Evolutionary conservation across 2,797 vertebrate species (phyloP).

Genomic region (Scyliorhinus canicula): DNA sequence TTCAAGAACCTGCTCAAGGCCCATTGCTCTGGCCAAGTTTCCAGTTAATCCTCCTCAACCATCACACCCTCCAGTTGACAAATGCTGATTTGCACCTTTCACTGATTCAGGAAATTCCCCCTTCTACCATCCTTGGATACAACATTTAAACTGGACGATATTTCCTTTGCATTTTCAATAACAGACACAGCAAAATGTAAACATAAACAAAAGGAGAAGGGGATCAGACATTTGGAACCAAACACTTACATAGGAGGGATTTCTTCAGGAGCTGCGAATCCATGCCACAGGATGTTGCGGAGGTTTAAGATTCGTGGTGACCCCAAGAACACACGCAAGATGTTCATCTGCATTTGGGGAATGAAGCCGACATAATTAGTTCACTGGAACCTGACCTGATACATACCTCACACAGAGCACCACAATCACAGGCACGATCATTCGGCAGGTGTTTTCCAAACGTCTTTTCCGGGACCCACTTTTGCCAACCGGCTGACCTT

Average conservation of each 20-base stretch:
- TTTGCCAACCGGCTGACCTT: no score
- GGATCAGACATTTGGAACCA: background rate
- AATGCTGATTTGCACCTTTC: background rate
- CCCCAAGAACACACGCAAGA: constrained; percentile 60
- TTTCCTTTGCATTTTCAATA: background rate
- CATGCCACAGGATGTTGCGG: constrained; percentile 68
- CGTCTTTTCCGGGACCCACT: no score
- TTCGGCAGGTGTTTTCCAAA: no score
- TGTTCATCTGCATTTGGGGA: constrained; percentile 32
- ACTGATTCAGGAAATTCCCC: background rate
- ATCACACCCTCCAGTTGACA: background rate
- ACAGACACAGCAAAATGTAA: no score
- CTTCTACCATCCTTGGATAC: background rate
- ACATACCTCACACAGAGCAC: background rate
- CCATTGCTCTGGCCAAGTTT: background rate
- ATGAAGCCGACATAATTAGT: background rate
- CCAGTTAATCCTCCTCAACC: background rate
- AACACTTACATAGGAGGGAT: constrained; percentile 59
- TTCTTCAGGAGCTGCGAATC: constrained; percentile 61
- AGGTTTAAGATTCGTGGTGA: constrained; percentile 63
- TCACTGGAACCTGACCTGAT: background rate
- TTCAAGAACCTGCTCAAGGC: background rate
- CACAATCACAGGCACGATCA: background rate
- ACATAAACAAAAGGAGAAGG: background rate
- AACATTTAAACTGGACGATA: background rate